phyloP scores from a whole-genome alignment of 2,888 invertebrate species.

The Chirona hameri region DNA sequence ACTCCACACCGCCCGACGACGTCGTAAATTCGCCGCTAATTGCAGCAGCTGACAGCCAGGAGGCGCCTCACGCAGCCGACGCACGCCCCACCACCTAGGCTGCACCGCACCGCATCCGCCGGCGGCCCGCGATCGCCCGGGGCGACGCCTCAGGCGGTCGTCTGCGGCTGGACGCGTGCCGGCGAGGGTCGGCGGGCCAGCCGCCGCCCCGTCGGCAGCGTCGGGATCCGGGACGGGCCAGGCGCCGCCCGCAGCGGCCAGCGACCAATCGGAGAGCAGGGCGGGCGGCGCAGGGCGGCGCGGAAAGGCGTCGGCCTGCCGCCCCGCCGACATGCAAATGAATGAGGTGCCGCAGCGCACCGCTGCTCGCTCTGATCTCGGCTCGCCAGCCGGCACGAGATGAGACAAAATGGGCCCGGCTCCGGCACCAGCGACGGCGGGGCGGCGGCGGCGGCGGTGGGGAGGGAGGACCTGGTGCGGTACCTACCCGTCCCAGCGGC shows the following conservation, averaged over 20 bases:
- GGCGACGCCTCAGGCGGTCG: not conserved
- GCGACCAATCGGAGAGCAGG: not conserved
- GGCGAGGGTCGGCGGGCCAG: not conserved
- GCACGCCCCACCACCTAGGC: too few species aligned
- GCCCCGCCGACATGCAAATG: constrained; percentile 1
- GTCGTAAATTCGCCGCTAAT: too few species aligned
- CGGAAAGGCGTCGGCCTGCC: not conserved
- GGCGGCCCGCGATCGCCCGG: too few species aligned
- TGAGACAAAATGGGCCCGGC: constrained; percentile 1
- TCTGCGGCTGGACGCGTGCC: not conserved
- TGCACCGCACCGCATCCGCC: too few species aligned
- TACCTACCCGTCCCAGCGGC: not conserved
- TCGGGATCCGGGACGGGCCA: not conserved
- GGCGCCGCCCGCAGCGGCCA: not conserved
- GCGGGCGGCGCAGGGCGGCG: not conserved
- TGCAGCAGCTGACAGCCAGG: too few species aligned
- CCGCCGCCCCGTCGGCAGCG: not conserved
- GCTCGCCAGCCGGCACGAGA: not conserved
- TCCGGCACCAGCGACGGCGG: too few species aligned
- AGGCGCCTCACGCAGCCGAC: too few species aligned
- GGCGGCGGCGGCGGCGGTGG: too few species aligned
- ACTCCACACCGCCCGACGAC: too few species aligned
- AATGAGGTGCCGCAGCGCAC: not conserved
- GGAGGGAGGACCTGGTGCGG: not conserved
- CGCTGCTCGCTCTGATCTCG: not conserved